Base-by-base conservation (phyloP, 2,797 vertebrate genomes). In the Eurystomus glaucurus region DNA sequence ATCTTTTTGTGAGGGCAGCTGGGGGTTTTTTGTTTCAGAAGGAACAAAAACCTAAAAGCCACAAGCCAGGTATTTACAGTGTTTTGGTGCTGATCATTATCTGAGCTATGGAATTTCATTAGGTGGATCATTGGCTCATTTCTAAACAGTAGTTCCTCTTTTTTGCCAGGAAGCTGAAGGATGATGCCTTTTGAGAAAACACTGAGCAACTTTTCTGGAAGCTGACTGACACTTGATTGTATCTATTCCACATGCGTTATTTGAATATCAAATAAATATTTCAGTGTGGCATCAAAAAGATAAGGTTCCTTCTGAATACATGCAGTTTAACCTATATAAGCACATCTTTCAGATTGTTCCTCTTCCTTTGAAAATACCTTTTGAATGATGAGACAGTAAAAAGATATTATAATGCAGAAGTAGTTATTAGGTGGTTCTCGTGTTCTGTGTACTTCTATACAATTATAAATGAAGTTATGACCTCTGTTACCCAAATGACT, bases 401-500 rank as follows among this genome's bases (percentile, higher is more conserved):
- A 83, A 69, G 23, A 16, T 8, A 79, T 21, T 75, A 52, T 9
- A 88, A 77, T 7, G 41, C 41, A 80, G 83, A 69, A 89, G 55
- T 28, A 77, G 55, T 58, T 86, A 90, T 66, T 51, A 88, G 70
- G 86, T 65, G 45, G 58, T 29, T 93, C 51, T 60, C 1, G 0
- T 57, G 39, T 45, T 83, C 68, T 26, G 14, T 37, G 43, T 51
- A 79, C 35, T 85, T 70, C 68, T 2, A 25, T 51, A 77, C 45
- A 76, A 64, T 39, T 64, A 45, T 20, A 81, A 81, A 88, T 85
- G 48, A 61, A 94, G 62, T 77, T 45, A 72, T 74, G 60, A 90
- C 75, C 68, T 88, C 65, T 93, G 46, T 66, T 72, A 93, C 80
- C 46, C 68, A 88, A 94, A 72, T 94, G 92, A 93, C 69, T 96